Evolutionary conservation across 1,140 invertebrate genomes (phyloP).

Genomic region (Leptinotarsa texana): DNA sequence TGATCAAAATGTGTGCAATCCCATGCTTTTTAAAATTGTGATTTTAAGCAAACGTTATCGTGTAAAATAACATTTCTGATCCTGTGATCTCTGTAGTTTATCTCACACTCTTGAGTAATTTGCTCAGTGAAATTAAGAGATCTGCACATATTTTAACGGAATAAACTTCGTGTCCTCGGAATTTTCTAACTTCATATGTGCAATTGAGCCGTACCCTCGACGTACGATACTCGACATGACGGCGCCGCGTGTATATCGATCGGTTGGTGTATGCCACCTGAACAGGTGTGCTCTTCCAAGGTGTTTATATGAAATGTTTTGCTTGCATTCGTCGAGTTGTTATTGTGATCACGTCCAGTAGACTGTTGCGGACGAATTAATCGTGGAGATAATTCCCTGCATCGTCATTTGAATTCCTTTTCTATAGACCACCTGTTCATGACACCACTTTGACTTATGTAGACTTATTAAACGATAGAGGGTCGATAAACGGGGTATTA

Average conservation of each 20-base stretch:
- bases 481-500: too few species aligned
- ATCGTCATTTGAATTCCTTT: neutral
- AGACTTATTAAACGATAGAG: too few species aligned
- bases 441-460: too few species aligned
- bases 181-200: neutral
- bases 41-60: too few species aligned
- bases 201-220: neutral
- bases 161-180: too few species aligned
- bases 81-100: too few species aligned
- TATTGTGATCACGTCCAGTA: neutral
- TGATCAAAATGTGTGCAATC: too few species aligned
- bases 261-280: neutral
- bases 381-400: neutral
- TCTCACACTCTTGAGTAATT: too few species aligned
- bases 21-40: too few species aligned
- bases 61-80: too few species aligned
- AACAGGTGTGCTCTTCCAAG: neutral
- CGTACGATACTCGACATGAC: neutral
- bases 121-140: too few species aligned
- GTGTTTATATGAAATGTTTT: slow-evolving; percentile 1
- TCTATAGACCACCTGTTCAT: slow-evolving; percentile 1
- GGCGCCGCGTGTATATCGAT: neutral
- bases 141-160: too few species aligned
- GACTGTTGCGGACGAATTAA: neutral
- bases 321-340: neutral